Evolutionary conservation across 2,888 invertebrate genomes (phyloP).

Genomic region (Phortica magna): DNA sequence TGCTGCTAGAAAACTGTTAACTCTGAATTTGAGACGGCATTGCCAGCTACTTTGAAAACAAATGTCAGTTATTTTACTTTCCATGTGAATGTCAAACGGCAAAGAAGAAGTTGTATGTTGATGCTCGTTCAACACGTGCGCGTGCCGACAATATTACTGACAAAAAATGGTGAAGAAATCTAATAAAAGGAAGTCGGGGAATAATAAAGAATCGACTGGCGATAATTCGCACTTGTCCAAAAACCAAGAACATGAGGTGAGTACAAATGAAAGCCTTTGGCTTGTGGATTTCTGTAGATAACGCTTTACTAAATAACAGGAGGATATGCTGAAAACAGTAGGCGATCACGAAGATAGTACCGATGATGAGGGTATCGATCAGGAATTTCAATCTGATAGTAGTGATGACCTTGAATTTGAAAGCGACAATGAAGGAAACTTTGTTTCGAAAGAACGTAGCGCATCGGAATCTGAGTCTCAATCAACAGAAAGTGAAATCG

Average conservation of each 20-base stretch:
- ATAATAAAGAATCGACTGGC: conserved; percentile 43
- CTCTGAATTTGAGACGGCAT: no score
- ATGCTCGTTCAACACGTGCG: conserved; percentile 60
- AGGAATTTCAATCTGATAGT: conserved; percentile 71
- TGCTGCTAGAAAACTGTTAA: no score
- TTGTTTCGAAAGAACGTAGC: conserved; percentile 74
- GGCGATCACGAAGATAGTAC: conserved; percentile 78
- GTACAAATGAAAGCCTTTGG: background rate
- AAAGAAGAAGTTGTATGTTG: background rate
- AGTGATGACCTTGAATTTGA: conserved; percentile 79
- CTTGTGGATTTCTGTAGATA: no score
- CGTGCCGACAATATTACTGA: conserved; percentile 7
- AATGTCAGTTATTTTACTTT: background rate
- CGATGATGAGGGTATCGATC: conserved; percentile 75
- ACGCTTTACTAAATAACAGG: no score
- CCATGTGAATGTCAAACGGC: background rate
- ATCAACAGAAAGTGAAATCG: conserved; percentile 58
- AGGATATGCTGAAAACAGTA: conserved; percentile 72
- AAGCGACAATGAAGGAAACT: conserved; percentile 80
- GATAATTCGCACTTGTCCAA: conserved; percentile 51
- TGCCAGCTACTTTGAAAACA: background rate
- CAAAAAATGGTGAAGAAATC: conserved; percentile 59
- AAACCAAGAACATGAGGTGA: conserved; percentile 60
- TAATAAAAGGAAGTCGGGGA: conserved; percentile 53
- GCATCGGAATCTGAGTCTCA: conserved; percentile 54